Base-by-base conservation (phyloP, 2,888 invertebrate genomes). In the Eupithecia centaureata region DNA sequence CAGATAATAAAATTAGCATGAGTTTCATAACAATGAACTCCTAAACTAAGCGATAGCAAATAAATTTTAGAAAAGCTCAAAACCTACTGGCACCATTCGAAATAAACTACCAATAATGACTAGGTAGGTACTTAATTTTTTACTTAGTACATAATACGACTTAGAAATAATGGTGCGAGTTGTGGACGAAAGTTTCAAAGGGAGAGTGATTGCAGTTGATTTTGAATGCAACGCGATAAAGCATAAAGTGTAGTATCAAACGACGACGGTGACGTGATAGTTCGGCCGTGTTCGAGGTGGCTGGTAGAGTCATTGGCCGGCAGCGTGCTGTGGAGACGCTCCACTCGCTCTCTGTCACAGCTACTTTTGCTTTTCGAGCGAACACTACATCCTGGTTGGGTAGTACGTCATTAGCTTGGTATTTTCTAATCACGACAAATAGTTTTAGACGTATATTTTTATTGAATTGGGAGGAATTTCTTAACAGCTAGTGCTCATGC, bases 311-410 rank as follows among this genome's bases (percentile, higher is more conserved):
- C 90, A 90, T 89, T 90, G 90, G 88, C 90, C 90, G 84, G 79
- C 83, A 81, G 81, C 82, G 86, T 68, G 83, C 82, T 82, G 83
- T 81, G 86, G 86, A 57, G 57, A 84, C 87, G 86, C 81, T 84
- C 81, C 82, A 83, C 85, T 86, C 84, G 86, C 82, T 85, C 82
- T 85, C 86, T 87, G 87, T 87, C 86, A 84, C 86, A 85, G 87
- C 86, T 86, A 89, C 90, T 90, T 90, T 90, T 90, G 90, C 88
- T 89, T 90, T 90, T 89, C 83, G 86, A 88, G 83, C 83, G 87
- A 86, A 89, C 88, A 85, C 85, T 85, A 86, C 88, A 87, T 89
- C 89, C 89, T 86, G 82, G 84, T 85, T 74, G 81, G 81, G 80
- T 74, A 81, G 80, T 83, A 86, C 89, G 89, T 89, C 88, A 89